Evolutionary conservation across 2,797 vertebrate genomes (phyloP).

Genomic region (Thripadectes ignobilis): DNA sequence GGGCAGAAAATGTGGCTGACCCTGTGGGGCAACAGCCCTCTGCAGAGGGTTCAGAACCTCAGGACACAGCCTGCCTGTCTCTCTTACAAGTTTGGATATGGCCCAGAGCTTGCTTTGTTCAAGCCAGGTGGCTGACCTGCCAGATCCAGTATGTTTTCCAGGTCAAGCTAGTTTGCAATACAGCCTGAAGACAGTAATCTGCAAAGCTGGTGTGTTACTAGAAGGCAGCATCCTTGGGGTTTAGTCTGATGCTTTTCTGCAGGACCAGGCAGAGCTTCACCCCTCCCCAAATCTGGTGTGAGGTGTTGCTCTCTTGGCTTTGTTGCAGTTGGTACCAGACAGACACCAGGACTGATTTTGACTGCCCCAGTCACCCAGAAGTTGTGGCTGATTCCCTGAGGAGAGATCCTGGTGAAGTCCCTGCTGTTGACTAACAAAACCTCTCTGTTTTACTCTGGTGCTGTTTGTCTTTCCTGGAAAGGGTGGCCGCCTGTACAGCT

Average conservation of each 20-base stretch:
- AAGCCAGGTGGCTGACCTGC: background rate
- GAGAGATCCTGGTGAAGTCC: background rate
- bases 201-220: accelerated
- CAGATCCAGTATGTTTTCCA: accelerated
- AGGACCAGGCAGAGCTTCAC: background rate
- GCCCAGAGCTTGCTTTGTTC: background rate
- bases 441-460: background rate
- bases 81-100: background rate
- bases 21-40: background rate
- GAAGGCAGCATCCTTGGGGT: background rate
- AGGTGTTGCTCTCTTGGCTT: background rate
- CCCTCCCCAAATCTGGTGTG: background rate
- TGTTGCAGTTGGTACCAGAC: background rate
- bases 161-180: background rate
- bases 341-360: background rate
- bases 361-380: background rate
- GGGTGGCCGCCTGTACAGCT: conserved; percentile 86
- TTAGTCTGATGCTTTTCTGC: background rate
- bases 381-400: background rate
- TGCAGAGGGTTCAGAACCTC: background rate
- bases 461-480: conserved; percentile 9
- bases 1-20: background rate
- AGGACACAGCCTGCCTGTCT: background rate
- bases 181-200: background rate
- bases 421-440: background rate